These are phyloP conservation scores for Perca fluviatilis DNA, from an alignment of 2,113 vertebrate species.

Conservation along the genomic window DNA sequence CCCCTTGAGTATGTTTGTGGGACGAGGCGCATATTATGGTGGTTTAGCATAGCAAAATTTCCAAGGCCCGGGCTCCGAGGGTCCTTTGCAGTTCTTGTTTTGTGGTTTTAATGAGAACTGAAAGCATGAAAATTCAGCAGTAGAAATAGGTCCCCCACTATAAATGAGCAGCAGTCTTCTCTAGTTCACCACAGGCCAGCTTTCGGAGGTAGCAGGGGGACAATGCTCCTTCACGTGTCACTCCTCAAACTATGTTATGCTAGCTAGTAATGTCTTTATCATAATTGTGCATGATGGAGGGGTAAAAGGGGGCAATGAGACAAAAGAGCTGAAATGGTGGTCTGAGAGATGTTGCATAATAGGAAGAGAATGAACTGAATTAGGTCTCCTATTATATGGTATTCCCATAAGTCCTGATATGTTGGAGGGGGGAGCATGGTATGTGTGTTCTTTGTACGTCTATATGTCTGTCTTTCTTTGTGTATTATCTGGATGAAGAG, in stretches of 20 bases:
- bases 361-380: conserved; percentile 30
- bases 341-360: conserved; percentile 34
- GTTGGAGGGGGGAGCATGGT: not conserved
- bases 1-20: conserved; percentile 68
- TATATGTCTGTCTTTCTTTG: not conserved
- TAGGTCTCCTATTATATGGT: conserved; percentile 22
- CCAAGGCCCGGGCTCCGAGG: conserved; percentile 57
- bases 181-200: conserved; percentile 32
- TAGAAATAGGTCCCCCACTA: conserved; percentile 59
- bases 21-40: conserved; percentile 74
- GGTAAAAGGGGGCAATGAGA: conserved; percentile 22
- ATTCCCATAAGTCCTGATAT: not conserved
- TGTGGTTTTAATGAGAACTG: conserved; percentile 81
- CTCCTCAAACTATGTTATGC: conserved; percentile 60
- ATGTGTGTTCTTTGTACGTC: not conserved
- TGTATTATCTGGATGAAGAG: not conserved
- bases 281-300: conserved; percentile 59
- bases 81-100: conserved; percentile 70
- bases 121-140: conserved; percentile 78
- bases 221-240: conserved; percentile 64
- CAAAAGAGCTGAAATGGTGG: conserved; percentile 15
- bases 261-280: conserved; percentile 71
- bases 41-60: conserved; percentile 72
- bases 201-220: conserved; percentile 37
- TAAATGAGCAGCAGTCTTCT: conserved; percentile 65